phyloP scores from a whole-genome alignment of 2,888 invertebrate species.

The Gortyna flavago region DNA sequence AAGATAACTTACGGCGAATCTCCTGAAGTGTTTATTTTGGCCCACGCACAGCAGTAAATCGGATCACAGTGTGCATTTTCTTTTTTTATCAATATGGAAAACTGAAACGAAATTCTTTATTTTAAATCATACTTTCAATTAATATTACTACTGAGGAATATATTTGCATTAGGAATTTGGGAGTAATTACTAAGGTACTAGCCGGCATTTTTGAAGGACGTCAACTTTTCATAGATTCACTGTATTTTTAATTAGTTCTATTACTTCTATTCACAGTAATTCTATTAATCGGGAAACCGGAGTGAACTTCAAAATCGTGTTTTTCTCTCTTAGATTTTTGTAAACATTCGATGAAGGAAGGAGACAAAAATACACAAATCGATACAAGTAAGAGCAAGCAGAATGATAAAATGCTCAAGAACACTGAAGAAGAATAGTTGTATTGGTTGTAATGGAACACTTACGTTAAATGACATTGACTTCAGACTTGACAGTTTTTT shows the following conservation, averaged over 20 bases:
- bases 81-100: slow-evolving; percentile 92
- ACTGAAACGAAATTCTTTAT: slow-evolving; percentile 83
- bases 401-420: slow-evolving; percentile 5
- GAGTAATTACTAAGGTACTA: slow-evolving; percentile 62
- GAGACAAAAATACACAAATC: background rate
- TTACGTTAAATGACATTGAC: background rate
- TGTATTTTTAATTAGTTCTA: background rate
- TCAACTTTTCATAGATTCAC: background rate
- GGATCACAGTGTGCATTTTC: slow-evolving; percentile 97
- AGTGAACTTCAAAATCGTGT: slow-evolving; percentile 7
- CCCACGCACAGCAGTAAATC: slow-evolving; percentile 98
- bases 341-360: slow-evolving; percentile 23
- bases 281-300: background rate
- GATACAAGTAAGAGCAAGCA: background rate
- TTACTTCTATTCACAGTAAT: too few species aligned
- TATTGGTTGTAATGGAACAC: too few species aligned
- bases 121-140: background rate
- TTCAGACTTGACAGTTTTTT: background rate
- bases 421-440: background rate
- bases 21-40: slow-evolving; percentile 87
- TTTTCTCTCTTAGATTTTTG: background rate
- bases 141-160: background rate
- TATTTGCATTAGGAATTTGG: too few species aligned
- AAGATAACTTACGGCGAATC: slow-evolving; percentile 84
- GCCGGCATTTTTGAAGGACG: slow-evolving; percentile 63